phyloP scores from a whole-genome alignment of 2,113 vertebrate species.

The Pseudorasbora parva region DNA sequence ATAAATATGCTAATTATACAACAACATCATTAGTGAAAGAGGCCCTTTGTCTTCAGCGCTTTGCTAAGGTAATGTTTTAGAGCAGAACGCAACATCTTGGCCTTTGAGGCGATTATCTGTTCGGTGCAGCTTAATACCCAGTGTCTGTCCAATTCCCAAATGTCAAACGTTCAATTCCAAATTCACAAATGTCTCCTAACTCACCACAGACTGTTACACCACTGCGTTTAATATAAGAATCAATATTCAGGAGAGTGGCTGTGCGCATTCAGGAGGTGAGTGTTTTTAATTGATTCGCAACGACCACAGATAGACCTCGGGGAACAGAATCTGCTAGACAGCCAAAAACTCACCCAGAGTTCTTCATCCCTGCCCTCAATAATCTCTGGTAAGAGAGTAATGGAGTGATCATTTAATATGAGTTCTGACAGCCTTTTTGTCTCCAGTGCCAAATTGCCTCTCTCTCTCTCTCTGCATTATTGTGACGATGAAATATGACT shows the following conservation, averaged over 20 bases:
- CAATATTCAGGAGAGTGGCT: constrained; percentile 76
- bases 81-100: background rate
- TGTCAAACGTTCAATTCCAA: constrained; percentile 34
- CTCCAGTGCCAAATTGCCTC: constrained; percentile 37
- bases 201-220: constrained; percentile 40
- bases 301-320: constrained; percentile 26
- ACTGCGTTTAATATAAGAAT: constrained; percentile 70
- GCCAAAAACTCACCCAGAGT: constrained; percentile 40
- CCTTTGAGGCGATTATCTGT: constrained; percentile 16
- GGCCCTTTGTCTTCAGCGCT: background rate
- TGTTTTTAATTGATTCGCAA: constrained; percentile 72
- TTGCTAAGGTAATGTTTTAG: constrained; percentile 1
- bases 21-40: background rate
- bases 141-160: constrained; percentile 11
- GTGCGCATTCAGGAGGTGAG: constrained; percentile 70
- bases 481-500: constrained; percentile 71
- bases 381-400: constrained; percentile 42
- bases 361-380: constrained; percentile 38
- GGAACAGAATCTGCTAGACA: constrained; percentile 22
- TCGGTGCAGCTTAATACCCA: constrained; percentile 17
- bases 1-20: background rate
- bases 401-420: constrained; percentile 43
- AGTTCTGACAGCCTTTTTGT: constrained; percentile 40
- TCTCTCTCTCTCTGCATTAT: constrained; percentile 57
- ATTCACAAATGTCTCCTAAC: constrained; percentile 47